These are phyloP conservation scores for Denticeps clupeoides DNA, from an alignment of 2,797 vertebrate species.

Conservation along the genomic window DNA sequence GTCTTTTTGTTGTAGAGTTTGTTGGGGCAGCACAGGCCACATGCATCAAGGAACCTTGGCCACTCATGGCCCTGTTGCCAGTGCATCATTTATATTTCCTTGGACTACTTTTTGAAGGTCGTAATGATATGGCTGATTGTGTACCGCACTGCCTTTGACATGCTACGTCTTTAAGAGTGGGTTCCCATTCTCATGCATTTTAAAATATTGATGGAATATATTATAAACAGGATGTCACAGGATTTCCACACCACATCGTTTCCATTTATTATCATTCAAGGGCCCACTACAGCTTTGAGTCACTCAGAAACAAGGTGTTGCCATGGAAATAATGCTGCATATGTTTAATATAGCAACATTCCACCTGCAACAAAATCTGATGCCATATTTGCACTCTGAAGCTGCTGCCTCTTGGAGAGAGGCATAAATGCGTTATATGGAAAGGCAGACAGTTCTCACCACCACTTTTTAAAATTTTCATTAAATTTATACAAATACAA, in stretches of 20 bases:
- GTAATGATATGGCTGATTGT: too few relatives aligned
- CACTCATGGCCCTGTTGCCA: too few relatives aligned
- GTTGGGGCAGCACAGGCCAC: too few relatives aligned
- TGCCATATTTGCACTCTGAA: slow-evolving; percentile 30
- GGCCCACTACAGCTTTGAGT: slow-evolving; percentile 27
- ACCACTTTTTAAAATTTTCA: too few relatives aligned
- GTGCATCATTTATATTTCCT: too few relatives aligned
- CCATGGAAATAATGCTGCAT: slow-evolving; percentile 38
- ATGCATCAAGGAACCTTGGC: too few relatives aligned
- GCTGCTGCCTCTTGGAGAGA: slow-evolving; percentile 14
- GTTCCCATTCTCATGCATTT: background rate
- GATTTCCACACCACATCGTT: slow-evolving; percentile 1
- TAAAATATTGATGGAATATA: background rate
- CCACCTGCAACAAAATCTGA: slow-evolving; percentile 38
- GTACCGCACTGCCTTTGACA: background rate
- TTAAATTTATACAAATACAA: too few relatives aligned
- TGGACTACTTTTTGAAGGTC: too few relatives aligned
- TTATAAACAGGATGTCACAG: too few relatives aligned
- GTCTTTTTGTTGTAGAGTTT: too few relatives aligned
- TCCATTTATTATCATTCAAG: slow-evolving; percentile 18
- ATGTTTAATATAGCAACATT: slow-evolving; percentile 39
- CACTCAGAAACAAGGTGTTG: slow-evolving; percentile 33
- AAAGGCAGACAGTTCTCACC: too few relatives aligned
- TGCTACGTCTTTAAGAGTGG: background rate
- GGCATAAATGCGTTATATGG: background rate